phyloP scores from a whole-genome alignment of 1,140 invertebrate genomes.

The Neotoxoptera formosana region DNA sequence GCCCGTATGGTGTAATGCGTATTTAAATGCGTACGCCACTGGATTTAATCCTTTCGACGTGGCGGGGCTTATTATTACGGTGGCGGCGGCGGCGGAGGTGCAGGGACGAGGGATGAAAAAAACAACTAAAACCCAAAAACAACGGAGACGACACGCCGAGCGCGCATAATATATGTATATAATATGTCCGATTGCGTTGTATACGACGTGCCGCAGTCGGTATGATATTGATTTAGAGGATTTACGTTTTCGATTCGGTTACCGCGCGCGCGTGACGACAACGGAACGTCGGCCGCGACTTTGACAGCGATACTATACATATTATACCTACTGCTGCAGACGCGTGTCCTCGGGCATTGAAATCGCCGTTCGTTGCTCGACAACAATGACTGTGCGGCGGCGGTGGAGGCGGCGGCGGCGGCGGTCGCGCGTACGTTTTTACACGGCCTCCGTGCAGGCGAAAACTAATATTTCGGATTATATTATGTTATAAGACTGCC shows the following conservation, averaged over 20 bases:
- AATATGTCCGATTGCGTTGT: no score
- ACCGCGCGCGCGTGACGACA: slow-evolving; percentile 45
- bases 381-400: background rate
- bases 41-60: slow-evolving; percentile 36
- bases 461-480: slow-evolving; percentile 36
- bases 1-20: slow-evolving; percentile 33
- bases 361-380: background rate
- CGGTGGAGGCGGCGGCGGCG: background rate
- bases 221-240: slow-evolving; percentile 45
- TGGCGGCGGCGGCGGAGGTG: no score
- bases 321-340: background rate
- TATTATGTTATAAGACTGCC: background rate
- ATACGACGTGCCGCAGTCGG: background rate
- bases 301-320: background rate
- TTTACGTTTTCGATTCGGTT: slow-evolving; percentile 54
- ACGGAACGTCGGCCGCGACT: background rate
- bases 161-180: background rate
- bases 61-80: slow-evolving; percentile 1
- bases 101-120: background rate
- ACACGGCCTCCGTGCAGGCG: background rate
- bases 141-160: background rate
- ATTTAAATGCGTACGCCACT: slow-evolving; percentile 23
- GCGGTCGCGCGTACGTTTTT: background rate
- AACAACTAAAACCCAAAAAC: background rate
- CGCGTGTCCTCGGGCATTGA: background rate